Conservation (phyloP, 2,888 invertebrate species). For the Thecocarcelia acutangulata region DNA sequence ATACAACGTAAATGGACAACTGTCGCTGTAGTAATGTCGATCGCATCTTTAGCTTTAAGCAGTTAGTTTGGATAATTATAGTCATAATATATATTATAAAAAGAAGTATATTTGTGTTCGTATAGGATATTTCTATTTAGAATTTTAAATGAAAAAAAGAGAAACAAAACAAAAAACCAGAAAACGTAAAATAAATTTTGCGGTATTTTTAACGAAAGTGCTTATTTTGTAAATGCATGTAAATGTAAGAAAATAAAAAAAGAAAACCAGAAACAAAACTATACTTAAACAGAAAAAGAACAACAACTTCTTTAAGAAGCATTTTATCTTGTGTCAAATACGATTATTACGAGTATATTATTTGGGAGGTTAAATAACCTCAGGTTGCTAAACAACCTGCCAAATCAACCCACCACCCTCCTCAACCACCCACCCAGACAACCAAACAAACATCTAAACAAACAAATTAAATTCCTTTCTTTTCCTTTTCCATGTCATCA, state of each 20-base stretch:
- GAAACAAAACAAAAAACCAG: slow-evolving; percentile 50
- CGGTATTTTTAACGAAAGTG: slow-evolving; percentile 80
- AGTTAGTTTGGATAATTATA: slow-evolving; percentile 78
- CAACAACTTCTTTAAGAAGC: slow-evolving; percentile 47
- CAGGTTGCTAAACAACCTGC: slow-evolving; percentile 60
- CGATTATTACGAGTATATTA: slow-evolving; percentile 50
- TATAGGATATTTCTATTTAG: slow-evolving; percentile 78
- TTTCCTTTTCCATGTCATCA: slow-evolving; percentile 52
- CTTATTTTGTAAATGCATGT: slow-evolving; percentile 82
- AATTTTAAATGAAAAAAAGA: slow-evolving; percentile 77
- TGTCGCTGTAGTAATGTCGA: slow-evolving; percentile 81
- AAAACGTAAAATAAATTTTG: slow-evolving; percentile 76
- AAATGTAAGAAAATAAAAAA: slow-evolving; percentile 78
- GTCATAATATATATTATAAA: slow-evolving; percentile 65
- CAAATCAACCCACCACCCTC: neutral
- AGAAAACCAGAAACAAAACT: slow-evolving; percentile 43
- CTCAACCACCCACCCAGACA: neutral
- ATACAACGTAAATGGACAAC: slow-evolving; percentile 81
- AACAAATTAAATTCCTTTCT: slow-evolving; percentile 49
- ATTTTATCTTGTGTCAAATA: slow-evolving; percentile 63
- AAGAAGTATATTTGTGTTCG: slow-evolving; percentile 74
- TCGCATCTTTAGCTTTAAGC: slow-evolving; percentile 81
- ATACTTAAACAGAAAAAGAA: slow-evolving; percentile 34
- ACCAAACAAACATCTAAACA: neutral
- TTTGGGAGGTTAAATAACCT: slow-evolving; percentile 58